A percentile compares a stretch with the other conserved stretches of the same genome.
These are phyloP conservation scores for Odontomachus brunneus DNA, from an alignment of 1,140 invertebrate genomes.

Conservation along the genomic window DNA sequence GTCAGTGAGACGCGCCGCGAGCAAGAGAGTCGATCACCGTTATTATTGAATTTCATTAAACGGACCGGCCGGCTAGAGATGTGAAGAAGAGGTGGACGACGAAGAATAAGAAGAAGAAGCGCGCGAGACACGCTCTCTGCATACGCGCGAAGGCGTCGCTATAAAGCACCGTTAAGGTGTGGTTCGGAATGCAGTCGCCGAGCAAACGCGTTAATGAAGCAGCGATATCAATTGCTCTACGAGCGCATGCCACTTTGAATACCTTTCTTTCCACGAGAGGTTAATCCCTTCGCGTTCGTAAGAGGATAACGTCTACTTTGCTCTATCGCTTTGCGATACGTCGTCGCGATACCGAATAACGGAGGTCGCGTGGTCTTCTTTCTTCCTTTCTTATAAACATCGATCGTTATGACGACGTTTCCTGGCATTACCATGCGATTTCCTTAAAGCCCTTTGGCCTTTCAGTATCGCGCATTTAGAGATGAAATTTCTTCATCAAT, in stretches of 20 bases:
- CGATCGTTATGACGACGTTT: no score
- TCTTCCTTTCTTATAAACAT: no score
- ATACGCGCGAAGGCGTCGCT: slow-evolving; percentile 58
- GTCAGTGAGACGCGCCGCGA: slow-evolving; percentile 65
- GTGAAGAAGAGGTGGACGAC: not conserved
- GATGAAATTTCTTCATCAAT: no score
- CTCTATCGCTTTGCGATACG: no score
- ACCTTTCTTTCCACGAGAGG: not conserved
- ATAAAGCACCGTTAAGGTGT: slow-evolving; percentile 72
- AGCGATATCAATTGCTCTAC: slow-evolving; percentile 50
- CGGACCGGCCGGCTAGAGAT: not conserved
- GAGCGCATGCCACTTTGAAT: slow-evolving; percentile 23
- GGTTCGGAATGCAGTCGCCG: slow-evolving; percentile 75
- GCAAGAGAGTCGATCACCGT: slow-evolving; percentile 71
- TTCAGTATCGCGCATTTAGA: no score
- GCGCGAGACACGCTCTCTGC: slow-evolving; percentile 55
- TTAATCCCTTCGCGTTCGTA: no score
- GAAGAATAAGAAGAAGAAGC: slow-evolving; percentile 46
- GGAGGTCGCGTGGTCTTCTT: no score
- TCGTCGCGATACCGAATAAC: no score
- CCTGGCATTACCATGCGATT: no score
- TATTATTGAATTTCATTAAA: slow-evolving; percentile 78
- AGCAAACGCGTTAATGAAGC: slow-evolving; percentile 59
- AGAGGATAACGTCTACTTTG: no score
- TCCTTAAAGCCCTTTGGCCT: no score